Evolutionary conservation across 1,140 invertebrate genomes (phyloP).

Genomic region (Pseudoatta argentina): DNA sequence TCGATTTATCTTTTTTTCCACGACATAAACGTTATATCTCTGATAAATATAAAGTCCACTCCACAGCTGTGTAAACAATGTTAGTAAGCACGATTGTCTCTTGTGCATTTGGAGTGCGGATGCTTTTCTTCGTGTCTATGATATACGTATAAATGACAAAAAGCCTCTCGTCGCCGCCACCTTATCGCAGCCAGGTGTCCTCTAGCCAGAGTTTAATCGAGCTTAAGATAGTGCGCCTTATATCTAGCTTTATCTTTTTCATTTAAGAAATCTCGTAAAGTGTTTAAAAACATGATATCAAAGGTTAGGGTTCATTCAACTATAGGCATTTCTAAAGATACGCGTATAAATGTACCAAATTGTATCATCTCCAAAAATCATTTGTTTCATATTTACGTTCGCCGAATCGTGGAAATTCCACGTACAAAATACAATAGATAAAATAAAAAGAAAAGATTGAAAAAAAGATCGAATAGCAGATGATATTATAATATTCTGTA

Average conservation of each 20-base stretch:
- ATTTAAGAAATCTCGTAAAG: background rate
- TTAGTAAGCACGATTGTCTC: background rate
- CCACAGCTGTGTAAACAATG: conserved; percentile 9
- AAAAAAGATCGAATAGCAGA: background rate
- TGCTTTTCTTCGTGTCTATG: conserved; percentile 41
- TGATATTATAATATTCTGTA: background rate
- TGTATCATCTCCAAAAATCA: background rate
- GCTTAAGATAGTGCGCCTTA: background rate
- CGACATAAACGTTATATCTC: background rate
- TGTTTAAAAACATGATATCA: conserved; percentile 1
- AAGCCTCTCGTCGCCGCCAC: background rate
- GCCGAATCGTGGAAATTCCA: background rate
- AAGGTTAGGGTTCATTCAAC: conserved; percentile 12
- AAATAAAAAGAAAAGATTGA: background rate
- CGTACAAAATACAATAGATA: background rate
- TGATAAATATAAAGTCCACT: background rate
- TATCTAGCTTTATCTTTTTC: conserved; percentile 23
- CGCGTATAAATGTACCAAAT: background rate
- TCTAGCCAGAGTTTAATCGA: conserved; percentile 17
- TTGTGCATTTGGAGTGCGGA: background rate
- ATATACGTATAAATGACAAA: conserved; percentile 6
- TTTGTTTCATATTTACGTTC: background rate
- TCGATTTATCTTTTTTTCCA: conserved; percentile 16
- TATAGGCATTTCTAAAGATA: background rate
- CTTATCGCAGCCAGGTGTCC: conserved; percentile 38